Conservation (phyloP, 2,113 vertebrate genomes). For the Odocoileus hemionus region DNA sequence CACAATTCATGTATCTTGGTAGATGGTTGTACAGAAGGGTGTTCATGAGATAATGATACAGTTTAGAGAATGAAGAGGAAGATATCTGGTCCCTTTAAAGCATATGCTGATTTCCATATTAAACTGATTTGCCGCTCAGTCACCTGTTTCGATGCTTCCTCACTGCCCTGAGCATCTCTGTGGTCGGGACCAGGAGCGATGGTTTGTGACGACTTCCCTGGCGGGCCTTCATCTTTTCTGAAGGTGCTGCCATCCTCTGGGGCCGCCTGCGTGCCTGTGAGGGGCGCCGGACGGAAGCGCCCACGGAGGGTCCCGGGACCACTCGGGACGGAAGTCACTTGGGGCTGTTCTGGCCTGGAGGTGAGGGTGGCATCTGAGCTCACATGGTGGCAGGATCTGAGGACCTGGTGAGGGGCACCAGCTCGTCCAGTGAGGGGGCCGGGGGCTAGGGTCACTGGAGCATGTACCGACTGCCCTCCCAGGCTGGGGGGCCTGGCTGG, state of each 20-base stretch:
- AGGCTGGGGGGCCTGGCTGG: fast-evolving
- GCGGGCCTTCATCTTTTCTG: background rate
- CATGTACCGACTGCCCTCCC: fast-evolving
- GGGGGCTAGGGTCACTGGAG: too few species aligned
- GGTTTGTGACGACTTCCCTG: fast-evolving
- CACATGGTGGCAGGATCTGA: fast-evolving
- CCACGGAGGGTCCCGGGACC: fast-evolving
- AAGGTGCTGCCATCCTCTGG: fast-evolving
- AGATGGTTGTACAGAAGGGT: background rate
- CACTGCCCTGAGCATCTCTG: fast-evolving
- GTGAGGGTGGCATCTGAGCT: background rate
- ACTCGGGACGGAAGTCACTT: too few species aligned
- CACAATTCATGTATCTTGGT: fast-evolving
- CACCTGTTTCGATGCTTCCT: background rate
- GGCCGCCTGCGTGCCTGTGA: fast-evolving
- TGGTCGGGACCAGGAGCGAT: fast-evolving
- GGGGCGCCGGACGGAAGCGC: fast-evolving
- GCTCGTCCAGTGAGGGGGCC: fast-evolving
- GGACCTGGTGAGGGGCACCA: background rate
- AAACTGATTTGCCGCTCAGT: background rate
- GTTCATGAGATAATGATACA: too few species aligned
- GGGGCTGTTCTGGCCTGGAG: background rate
- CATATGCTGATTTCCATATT: fast-evolving
- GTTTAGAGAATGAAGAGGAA: background rate
- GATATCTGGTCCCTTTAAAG: background rate